These are phyloP conservation scores for Thysanoteuthis rhombus DNA, from an alignment of 2,888 invertebrate genomes.

Conservation along the genomic window DNA sequence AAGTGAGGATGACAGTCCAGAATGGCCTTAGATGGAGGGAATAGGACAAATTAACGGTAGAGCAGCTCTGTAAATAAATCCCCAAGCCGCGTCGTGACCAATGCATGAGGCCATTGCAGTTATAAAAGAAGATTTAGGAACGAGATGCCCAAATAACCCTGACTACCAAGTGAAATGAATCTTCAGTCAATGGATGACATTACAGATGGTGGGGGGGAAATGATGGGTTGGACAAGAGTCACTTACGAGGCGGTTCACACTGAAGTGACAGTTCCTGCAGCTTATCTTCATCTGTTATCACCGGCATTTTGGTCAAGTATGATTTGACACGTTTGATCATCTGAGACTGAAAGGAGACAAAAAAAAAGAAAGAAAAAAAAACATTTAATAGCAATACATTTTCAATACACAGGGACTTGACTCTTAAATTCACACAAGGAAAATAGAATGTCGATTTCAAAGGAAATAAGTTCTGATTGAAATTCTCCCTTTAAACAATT, in stretches of 20 bases:
- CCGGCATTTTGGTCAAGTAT: conserved; percentile 90
- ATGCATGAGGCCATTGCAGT: background rate
- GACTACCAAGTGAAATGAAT: background rate
- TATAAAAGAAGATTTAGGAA: background rate
- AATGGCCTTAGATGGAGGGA: background rate
- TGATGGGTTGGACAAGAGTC: background rate
- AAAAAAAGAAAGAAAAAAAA: background rate
- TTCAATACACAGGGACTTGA: too few relatives aligned
- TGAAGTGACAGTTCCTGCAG: conserved; percentile 88
- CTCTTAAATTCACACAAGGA: too few relatives aligned
- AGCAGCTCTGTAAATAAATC: background rate
- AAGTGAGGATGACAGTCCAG: background rate
- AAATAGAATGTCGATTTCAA: too few relatives aligned
- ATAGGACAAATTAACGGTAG: background rate
- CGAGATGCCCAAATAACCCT: background rate
- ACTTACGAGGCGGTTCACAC: conserved; percentile 76
- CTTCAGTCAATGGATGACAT: background rate
- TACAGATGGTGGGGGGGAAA: background rate
- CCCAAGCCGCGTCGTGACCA: background rate
- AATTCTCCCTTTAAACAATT: too few relatives aligned
- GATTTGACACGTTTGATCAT: conserved; percentile 97
- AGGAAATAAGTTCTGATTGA: too few relatives aligned
- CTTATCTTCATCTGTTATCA: conserved; percentile 89
- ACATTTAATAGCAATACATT: too few relatives aligned
- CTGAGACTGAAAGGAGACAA: conserved; percentile 75